phyloP scores from a whole-genome alignment of 2,797 vertebrate species.

The Synaphobranchus kaupii region DNA sequence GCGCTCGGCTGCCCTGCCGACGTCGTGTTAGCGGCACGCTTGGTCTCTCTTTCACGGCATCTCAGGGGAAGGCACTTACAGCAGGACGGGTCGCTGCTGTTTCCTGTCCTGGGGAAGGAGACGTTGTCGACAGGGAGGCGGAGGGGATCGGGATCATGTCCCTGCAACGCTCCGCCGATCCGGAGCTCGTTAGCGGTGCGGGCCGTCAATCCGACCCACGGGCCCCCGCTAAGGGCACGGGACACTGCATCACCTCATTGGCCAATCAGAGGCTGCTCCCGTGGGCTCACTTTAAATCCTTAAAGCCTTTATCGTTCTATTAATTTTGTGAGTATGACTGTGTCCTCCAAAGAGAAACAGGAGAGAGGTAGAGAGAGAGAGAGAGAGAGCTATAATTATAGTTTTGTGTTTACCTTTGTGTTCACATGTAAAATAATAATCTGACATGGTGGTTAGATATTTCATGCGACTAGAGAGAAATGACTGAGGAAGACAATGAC shows the following conservation, averaged over 20 bases:
- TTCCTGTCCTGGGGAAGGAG: neutral
- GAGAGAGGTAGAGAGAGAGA: slow-evolving; percentile 59
- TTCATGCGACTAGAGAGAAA: neutral
- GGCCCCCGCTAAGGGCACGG: neutral
- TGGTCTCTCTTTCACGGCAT: neutral
- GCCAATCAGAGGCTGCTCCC: neutral
- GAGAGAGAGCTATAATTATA: slow-evolving; percentile 59
- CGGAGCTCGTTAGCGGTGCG: neutral
- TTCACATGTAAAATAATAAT: neutral
- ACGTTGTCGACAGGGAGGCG: neutral
- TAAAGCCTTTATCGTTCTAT: neutral
- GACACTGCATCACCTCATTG: neutral
- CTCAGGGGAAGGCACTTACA: neutral
- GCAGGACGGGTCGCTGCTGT: neutral
- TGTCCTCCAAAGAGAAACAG: neutral
- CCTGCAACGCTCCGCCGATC: neutral
- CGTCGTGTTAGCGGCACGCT: neutral
- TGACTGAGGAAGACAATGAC: neutral
- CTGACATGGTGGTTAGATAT: neutral
- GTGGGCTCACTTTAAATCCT: neutral
- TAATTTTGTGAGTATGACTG: neutral
- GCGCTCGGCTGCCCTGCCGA: neutral
- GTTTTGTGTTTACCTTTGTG: slow-evolving; percentile 31
- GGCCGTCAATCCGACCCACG: neutral
- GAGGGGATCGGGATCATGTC: neutral